Base-by-base conservation (phyloP, 2,113 vertebrate genomes). In the Nibea coibor region DNA sequence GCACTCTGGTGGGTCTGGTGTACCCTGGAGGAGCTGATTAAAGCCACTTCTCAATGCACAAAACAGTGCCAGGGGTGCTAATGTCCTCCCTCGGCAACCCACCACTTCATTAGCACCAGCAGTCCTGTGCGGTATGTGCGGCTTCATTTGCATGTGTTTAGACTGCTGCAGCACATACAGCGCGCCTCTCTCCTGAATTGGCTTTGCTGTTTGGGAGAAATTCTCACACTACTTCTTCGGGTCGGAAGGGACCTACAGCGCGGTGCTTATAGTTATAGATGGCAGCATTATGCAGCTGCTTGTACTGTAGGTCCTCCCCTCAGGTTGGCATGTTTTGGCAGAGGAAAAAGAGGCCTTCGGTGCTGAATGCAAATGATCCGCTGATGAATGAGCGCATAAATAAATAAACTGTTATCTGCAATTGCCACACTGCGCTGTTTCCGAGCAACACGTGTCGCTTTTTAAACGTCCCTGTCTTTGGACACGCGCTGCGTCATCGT, bases 71-170 rank as follows among this genome's bases (percentile, higher is more conserved):
- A 71, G 71, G 75, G 81, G 64, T 82, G 26, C 72, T 50, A 56
- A 76, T 31, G 50, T 82, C 77, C 48, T 84, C 58, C 86, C 78
- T 70, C 78, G 22, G 75, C 81, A 85, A 71, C 78, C 63, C 62
- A 63, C 26, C 43, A 63, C 79, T 88, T 88, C 66, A 89, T 91
- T 89, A 87, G 72, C 81, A 75, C 39, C 45, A 57, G 62, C 54
- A 31, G 47, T 28, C 73, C 45, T 72, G 19, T 54, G 51, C 4
- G 5, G 47, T 61, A 57, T 31, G 53, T 12, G 19, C 31, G 11
- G 35, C 39, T 66, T 85, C 50, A 80, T 87, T 80, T 80, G 78
- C 72, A 79, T 82, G 50, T n/a, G 10, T 80, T 88, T 57, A 82
- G 71, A 79, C 81, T 26, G 53, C 62, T 26, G 19, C 43, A 75